Evolutionary conservation across 2,113 vertebrate genomes (phyloP).

Genomic region (Passer domesticus): DNA sequence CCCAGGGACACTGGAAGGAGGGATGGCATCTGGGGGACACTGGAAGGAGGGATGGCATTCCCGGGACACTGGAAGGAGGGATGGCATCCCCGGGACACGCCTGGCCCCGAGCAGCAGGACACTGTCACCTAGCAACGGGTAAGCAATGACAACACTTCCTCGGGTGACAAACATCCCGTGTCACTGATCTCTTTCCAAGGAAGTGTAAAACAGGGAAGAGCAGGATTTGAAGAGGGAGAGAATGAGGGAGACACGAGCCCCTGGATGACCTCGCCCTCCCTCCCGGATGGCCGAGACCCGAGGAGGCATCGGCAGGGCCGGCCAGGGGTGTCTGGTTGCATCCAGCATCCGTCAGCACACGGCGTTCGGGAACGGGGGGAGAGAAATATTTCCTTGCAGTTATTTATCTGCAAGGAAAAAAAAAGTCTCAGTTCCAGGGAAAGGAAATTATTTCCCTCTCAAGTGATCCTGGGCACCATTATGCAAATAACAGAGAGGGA

Average conservation of each 20-base stretch:
- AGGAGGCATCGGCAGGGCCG: not conserved
- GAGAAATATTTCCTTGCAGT: not conserved
- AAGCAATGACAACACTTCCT: not conserved
- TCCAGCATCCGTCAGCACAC: slow-evolving; percentile 10
- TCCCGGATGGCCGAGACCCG: not conserved
- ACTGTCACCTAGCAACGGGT: slow-evolving; percentile 6
- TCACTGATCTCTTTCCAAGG: not conserved
- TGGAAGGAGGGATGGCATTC: not conserved
- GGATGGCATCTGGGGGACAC: too few species aligned
- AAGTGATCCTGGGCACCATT: slow-evolving; percentile 17
- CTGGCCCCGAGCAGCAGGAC: not conserved
- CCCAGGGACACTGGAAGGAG: too few species aligned
- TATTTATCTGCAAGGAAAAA: not conserved
- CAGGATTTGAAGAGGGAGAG: not conserved
- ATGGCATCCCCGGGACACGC: not conserved
- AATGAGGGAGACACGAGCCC: not conserved
- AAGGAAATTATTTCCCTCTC: slow-evolving; percentile 15
- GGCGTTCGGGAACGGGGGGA: not conserved
- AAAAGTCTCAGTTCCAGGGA: not conserved
- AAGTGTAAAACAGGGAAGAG: not conserved
- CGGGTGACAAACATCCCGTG: not conserved
- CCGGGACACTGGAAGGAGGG: too few species aligned
- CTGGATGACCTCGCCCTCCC: not conserved
- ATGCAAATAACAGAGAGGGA: not conserved
- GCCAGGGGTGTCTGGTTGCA: slow-evolving; percentile 19